Evolutionary conservation across 1,140 invertebrate species (phyloP).

Genomic region (Tetragonula clypearis): DNA sequence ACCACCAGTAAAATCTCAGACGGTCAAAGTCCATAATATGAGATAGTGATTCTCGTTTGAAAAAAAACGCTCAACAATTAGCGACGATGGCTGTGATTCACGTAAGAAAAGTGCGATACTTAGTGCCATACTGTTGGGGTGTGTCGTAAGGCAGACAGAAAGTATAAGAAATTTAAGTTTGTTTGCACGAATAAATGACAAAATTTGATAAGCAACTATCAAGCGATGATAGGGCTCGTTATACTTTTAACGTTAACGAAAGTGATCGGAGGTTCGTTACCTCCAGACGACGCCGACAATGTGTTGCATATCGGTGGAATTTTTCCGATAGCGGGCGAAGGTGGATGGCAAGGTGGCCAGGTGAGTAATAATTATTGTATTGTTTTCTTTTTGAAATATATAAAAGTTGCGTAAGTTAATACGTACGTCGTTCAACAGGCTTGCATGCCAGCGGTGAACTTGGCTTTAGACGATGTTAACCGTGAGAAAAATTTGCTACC

Average conservation of each 20-base stretch:
- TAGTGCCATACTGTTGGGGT: constrained; percentile 11
- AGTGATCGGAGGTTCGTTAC: constrained; percentile 66
- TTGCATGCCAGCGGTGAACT: constrained; percentile 96
- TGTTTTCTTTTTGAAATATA: neutral
- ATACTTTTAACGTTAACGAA: constrained; percentile 63
- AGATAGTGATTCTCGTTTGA: neutral
- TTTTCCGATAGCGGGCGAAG: constrained; percentile 97
- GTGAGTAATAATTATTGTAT: constrained; percentile 67
- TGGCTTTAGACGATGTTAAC: constrained; percentile 98
- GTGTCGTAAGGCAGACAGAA: constrained; percentile 45
- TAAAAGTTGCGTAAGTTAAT: neutral
- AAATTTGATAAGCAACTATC: neutral
- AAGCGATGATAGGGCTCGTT: constrained; percentile 62
- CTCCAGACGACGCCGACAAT: constrained; percentile 82
- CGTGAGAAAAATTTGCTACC: constrained; percentile 92
- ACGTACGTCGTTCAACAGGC: constrained; percentile 81
- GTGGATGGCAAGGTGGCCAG: constrained; percentile 97
- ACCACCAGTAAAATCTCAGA: neutral
- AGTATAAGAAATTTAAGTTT: neutral
- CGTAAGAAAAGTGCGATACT: constrained; percentile 8
- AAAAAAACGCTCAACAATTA: neutral
- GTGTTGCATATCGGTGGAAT: constrained; percentile 98
- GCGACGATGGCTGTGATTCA: constrained; percentile 19
- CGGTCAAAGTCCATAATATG: neutral
- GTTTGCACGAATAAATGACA: constrained; percentile 4